A percentile compares a stretch with the other conserved stretches of the same genome.
phyloP scores from a whole-genome alignment of 2,113 vertebrate species.

The Lophotis ruficrista region DNA sequence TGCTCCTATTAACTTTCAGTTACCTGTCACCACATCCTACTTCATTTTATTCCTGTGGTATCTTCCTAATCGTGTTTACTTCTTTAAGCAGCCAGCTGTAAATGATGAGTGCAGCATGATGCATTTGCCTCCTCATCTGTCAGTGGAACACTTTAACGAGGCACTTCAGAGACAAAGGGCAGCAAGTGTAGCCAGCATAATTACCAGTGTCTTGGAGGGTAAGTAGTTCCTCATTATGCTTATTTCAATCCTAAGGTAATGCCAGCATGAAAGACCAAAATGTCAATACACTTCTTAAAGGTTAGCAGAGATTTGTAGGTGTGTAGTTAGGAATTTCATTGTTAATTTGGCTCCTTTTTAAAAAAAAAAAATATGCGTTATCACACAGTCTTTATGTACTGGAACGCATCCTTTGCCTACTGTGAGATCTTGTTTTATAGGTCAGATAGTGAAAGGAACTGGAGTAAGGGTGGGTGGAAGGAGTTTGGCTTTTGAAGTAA shows the following conservation, averaged over 20 bases:
- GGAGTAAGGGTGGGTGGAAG: neutral
- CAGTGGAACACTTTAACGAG: constrained; percentile 79
- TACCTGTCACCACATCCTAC: neutral
- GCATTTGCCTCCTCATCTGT: constrained; percentile 76
- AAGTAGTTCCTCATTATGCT: constrained; percentile 50
- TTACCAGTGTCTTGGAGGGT: constrained; percentile 95
- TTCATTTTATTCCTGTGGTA: constrained; percentile 9
- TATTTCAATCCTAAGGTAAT: neutral
- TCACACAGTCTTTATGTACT: neutral
- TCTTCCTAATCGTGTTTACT: constrained; percentile 35
- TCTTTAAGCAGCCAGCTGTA: constrained; percentile 76
- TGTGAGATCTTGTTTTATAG: rapidly evolving
- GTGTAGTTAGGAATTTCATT: neutral
- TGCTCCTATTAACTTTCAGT: neutral
- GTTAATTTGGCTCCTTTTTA: neutral
- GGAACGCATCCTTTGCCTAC: neutral
- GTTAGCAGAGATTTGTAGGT: neutral
- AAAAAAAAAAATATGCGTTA: neutral
- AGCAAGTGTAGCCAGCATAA: constrained; percentile 89
- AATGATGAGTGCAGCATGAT: constrained; percentile 78
- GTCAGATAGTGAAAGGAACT: neutral
- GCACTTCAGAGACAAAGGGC: constrained; percentile 80
- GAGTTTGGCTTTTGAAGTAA: neutral
- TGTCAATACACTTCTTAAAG: neutral
- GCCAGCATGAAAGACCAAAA: neutral